A percentile compares a stretch with the other conserved stretches of the same genome.
Conservation (phyloP, 2,797 vertebrate genomes). For the Malacoctenus gilli region DNA sequence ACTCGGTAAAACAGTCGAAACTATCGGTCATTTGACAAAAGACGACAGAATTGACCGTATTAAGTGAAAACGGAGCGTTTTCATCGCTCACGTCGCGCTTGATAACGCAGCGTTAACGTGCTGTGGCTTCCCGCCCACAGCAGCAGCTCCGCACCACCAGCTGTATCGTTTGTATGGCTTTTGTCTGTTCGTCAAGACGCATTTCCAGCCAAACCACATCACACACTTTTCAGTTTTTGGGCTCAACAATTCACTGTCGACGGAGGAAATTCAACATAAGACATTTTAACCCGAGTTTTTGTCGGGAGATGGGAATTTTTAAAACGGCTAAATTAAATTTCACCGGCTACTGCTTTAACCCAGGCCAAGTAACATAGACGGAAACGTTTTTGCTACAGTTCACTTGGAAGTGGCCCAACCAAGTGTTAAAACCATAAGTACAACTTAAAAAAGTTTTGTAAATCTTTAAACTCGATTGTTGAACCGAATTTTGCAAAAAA, state of each 20-base stretch:
- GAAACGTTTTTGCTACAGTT: no score
- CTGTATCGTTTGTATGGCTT: constrained; percentile 58
- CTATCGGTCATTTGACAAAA: no score
- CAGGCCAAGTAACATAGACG: no score
- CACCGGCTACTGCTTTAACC: no score
- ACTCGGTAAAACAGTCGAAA: rapidly evolving
- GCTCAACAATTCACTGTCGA: neutral
- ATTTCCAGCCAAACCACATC: constrained; percentile 21
- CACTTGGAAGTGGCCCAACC: no score
- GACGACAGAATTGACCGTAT: no score
- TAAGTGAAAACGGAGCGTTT: no score
- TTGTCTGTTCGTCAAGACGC: constrained; percentile 60
- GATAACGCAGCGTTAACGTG: constrained; percentile 21
- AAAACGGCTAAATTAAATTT: no score
- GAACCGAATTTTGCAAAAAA: neutral
- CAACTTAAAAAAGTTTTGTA: constrained; percentile 55
- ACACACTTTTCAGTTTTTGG: neutral
- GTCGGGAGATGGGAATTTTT: constrained; percentile 23
- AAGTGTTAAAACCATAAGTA: neutral
- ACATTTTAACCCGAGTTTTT: rapidly evolving
- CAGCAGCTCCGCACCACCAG: constrained; percentile 61
- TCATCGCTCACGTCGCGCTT: constrained; percentile 3
- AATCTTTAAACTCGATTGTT: constrained; percentile 51
- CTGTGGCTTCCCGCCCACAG: constrained; percentile 77
- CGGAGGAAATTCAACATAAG: neutral